Base-by-base conservation (phyloP, 2,888 invertebrate species). In the Lasioglossum villosulum region DNA sequence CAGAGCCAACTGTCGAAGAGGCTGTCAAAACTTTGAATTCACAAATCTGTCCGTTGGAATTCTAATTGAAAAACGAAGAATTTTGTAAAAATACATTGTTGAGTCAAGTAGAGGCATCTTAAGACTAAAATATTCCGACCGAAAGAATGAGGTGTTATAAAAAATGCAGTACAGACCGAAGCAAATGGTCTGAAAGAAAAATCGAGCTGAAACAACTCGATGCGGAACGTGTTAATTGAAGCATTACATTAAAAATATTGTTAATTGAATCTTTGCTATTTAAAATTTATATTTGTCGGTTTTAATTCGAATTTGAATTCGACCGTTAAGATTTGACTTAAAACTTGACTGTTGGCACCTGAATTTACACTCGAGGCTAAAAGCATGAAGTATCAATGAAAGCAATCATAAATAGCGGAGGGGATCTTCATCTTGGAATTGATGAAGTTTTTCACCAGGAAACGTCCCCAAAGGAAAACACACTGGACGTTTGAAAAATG, bases 401-500 rank as follows among this genome's bases (percentile, higher is more conserved):
- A 48, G 59, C 14, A 14, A 59, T 27, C 14, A 10, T 27, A 14
- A 16, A 63, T 30, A 30, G 5, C 59, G 59, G 59, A 27, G 30
- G 59, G 16, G 59, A 4, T 16, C 52, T 23, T 16, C 63, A 16
- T 63, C 4, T 27, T 63, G 30, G 12, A 63, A 63, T 63, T 63
- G 5, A 63, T 14, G 27, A 59, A 27, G 59, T 27, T 63, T 63
- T 30, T 63, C 63, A 30, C 6, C 16, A 30, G 63, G 63, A 63
- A 59, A 27, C 27, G 27, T 14, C 14, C 5, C 14, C 27, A 27
- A 16, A 2, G 16, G 27, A 59, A 59, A 59, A 30, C 12, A 27
- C 27, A 30, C 14, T 27, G 59, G 10, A n/a, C 16, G 59, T 30
- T 27, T 30, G 16, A 66, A 84, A 75, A 86, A 75, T 86, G 70